Evolutionary conservation across 2,113 vertebrate species (phyloP).

Genomic region (Sylvia atricapilla): DNA sequence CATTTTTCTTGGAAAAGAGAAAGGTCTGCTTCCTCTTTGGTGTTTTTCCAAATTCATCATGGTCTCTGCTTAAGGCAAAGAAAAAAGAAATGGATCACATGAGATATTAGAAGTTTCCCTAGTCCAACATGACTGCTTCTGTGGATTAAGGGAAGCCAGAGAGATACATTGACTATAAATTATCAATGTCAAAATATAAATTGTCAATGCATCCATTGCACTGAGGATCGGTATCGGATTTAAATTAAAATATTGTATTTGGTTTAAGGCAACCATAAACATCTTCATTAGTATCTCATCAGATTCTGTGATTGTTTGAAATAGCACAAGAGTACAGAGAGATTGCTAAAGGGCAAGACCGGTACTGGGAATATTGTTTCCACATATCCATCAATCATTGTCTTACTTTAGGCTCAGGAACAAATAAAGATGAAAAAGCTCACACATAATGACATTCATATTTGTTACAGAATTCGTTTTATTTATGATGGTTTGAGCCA

Average conservation of each 20-base stretch:
- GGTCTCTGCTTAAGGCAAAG: neutral
- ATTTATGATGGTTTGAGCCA: neutral
- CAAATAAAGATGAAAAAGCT: slow-evolving; percentile 22
- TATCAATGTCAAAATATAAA: no score
- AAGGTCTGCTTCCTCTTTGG: neutral
- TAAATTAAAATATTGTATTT: neutral
- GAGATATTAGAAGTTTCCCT: neutral
- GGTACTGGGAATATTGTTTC: slow-evolving; percentile 2
- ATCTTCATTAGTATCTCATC: neutral
- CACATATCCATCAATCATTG: neutral
- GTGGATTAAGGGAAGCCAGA: neutral
- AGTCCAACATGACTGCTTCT: neutral
- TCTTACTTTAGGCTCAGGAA: neutral
- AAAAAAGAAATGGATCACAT: neutral
- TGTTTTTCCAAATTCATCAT: neutral
- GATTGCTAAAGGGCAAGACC: slow-evolving; percentile 12
- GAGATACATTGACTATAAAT: neutral
- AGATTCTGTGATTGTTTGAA: neutral
- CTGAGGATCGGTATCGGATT: neutral
- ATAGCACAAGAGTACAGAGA: neutral
- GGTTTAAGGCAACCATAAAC: neutral
- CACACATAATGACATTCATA: neutral
- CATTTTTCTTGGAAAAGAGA: neutral
- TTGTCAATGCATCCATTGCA: neutral
- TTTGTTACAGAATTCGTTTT: neutral